A percentile compares a stretch with the other conserved stretches of the same genome.
phyloP scores from a whole-genome alignment of 1,140 invertebrate species.

The Neodiprion virginianus region DNA sequence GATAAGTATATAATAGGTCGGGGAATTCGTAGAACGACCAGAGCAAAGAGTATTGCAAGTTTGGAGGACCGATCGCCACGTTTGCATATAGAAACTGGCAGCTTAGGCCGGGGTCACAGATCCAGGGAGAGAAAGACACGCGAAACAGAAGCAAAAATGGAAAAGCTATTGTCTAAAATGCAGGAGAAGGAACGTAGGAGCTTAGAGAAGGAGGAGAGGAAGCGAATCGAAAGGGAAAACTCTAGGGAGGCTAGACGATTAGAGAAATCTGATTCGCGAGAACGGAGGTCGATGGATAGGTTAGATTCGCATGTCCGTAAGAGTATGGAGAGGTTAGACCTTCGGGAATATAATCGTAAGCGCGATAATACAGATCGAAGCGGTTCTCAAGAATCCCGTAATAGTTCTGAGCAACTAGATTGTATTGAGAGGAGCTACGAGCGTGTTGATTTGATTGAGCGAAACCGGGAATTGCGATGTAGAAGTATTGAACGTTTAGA shows the following conservation, averaged over 20 bases:
- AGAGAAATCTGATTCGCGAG: slow-evolving; percentile 36
- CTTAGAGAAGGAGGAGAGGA: slow-evolving; percentile 46
- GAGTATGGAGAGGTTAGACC: slow-evolving; percentile 43
- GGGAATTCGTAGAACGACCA: slow-evolving; percentile 35
- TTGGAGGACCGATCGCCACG: slow-evolving; percentile 47
- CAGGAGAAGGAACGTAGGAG: slow-evolving; percentile 49
- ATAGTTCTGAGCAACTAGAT: slow-evolving; percentile 52
- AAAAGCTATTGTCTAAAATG: slow-evolving; percentile 35
- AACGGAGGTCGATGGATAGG: slow-evolving; percentile 39
- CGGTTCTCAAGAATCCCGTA: slow-evolving; percentile 43
- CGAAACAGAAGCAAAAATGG: slow-evolving; percentile 34
- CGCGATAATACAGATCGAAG: slow-evolving; percentile 33
- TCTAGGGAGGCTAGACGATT: slow-evolving; percentile 45
- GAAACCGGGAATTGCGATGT: slow-evolving; percentile 25
- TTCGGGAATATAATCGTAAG: slow-evolving; percentile 33
- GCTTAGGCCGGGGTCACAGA: slow-evolving; percentile 49
- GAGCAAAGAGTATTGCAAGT: slow-evolving; percentile 52
- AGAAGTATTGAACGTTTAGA: slow-evolving; percentile 46
- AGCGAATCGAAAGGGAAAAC: slow-evolving; percentile 46
- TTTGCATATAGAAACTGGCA: slow-evolving; percentile 50
- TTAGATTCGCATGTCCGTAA: slow-evolving; percentile 45
- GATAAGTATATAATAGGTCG: slow-evolving; percentile 33
- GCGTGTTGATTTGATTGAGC: slow-evolving; percentile 33
- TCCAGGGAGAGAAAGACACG: slow-evolving; percentile 40
- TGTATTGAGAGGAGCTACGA: slow-evolving; percentile 44